Evolutionary conservation across 2,797 vertebrate species (phyloP).

Genomic region (Okamejei kenojei): DNA sequence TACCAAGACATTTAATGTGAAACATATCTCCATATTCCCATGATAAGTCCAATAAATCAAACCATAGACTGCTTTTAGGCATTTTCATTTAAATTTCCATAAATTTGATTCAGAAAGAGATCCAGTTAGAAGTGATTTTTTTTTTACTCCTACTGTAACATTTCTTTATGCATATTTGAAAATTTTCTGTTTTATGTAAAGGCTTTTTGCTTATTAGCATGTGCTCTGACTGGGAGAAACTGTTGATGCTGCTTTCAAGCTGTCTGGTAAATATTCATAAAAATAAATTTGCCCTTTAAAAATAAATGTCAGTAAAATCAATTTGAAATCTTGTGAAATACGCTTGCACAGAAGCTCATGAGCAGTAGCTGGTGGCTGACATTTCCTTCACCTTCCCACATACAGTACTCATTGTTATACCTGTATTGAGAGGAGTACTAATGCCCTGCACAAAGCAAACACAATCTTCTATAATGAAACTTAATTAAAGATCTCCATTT

Average conservation of each 20-base stretch:
- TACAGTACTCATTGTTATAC: neutral
- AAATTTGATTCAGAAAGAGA: neutral
- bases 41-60: neutral
- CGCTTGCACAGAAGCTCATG: neutral
- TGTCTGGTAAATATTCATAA: neutral
- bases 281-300: conserved; percentile 17
- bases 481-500: neutral
- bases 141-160: too few relatives aligned
- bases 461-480: neutral
- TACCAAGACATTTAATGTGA: neutral
- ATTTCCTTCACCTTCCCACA: neutral
- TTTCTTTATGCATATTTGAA: neutral
- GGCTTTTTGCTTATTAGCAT: neutral
- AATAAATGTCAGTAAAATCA: neutral
- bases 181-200: conserved; percentile 1
- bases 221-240: neutral
- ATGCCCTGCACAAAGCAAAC: neutral
- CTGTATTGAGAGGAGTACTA: neutral
- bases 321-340: conserved; percentile 7
- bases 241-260: neutral
- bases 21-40: neutral
- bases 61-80: neutral
- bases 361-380: neutral
- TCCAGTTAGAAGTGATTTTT: too few relatives aligned
- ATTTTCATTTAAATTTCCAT: neutral